Evolutionary conservation across 2,113 vertebrate species (phyloP).

Genomic region (Gymnorhina tibicen): DNA sequence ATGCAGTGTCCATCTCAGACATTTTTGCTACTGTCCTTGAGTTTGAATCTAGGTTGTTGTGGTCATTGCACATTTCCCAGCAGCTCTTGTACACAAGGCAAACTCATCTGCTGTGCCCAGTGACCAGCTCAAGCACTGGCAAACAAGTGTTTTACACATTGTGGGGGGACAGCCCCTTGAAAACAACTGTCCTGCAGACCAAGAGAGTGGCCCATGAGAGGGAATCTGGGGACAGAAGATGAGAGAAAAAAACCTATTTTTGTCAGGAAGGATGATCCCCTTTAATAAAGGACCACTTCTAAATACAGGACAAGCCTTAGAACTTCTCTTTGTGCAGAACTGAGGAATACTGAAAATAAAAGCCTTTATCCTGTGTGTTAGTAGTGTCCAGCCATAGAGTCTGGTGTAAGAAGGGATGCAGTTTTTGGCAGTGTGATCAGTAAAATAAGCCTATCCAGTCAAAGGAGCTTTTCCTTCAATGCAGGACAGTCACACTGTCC

Average conservation of each 20-base stretch:
- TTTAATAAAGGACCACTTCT: not conserved
- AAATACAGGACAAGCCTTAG: not conserved
- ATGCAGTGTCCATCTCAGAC: not conserved
- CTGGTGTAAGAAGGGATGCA: not conserved
- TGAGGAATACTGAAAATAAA: not conserved
- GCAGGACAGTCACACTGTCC: not conserved
- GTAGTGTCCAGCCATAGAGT: not conserved
- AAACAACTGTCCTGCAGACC: not conserved
- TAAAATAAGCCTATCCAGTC: not conserved
- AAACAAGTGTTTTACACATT: not conserved
- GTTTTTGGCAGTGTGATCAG: not conserved
- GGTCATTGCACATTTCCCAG: not conserved
- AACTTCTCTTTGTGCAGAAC: not conserved
- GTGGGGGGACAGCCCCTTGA: not conserved
- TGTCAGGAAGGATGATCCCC: not conserved
- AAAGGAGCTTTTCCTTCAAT: not conserved
- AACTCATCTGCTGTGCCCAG: not conserved
- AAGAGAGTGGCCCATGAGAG: not conserved
- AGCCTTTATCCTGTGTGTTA: not conserved
- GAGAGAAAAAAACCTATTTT: not conserved
- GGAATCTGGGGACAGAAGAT: not conserved
- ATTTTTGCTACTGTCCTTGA: not conserved
- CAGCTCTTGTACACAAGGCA: not conserved
- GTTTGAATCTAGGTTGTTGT: not conserved
- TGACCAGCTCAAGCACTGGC: not conserved